Conservation (phyloP, 2,797 vertebrate species). For the Calcarius lapponicus region DNA sequence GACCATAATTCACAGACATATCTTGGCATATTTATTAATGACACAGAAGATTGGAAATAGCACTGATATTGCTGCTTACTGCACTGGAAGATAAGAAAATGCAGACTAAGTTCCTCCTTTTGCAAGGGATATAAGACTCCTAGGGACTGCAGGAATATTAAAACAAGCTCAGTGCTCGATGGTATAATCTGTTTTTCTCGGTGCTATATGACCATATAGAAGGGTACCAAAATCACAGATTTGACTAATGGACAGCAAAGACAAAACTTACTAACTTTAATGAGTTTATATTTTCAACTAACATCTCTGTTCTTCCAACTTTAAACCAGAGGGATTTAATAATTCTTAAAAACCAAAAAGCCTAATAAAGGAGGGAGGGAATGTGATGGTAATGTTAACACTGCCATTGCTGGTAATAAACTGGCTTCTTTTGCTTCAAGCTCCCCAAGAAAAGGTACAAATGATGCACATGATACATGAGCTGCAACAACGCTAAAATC, state of each 20-base stretch:
- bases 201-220: background rate
- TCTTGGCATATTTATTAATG: constrained; percentile 59
- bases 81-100: constrained; percentile 14
- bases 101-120: background rate
- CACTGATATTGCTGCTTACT: constrained; percentile 14
- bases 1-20: background rate
- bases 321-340: background rate
- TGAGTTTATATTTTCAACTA: background rate
- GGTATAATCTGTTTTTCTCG: background rate
- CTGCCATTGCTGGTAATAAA: background rate
- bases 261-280: background rate
- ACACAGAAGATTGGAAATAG: constrained; percentile 18
- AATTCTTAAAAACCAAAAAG: background rate
- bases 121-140: background rate
- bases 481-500: background rate
- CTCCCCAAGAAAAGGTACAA: background rate
- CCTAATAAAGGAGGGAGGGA: background rate
- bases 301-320: background rate
- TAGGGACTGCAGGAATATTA: background rate
- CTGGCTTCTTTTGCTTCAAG: background rate
- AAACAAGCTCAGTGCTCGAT: background rate
- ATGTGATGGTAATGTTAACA: background rate
- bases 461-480: background rate
- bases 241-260: background rate
- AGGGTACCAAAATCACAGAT: background rate